phyloP scores from a whole-genome alignment of 2,888 invertebrate species.

The Meghimatium bilineatum region DNA sequence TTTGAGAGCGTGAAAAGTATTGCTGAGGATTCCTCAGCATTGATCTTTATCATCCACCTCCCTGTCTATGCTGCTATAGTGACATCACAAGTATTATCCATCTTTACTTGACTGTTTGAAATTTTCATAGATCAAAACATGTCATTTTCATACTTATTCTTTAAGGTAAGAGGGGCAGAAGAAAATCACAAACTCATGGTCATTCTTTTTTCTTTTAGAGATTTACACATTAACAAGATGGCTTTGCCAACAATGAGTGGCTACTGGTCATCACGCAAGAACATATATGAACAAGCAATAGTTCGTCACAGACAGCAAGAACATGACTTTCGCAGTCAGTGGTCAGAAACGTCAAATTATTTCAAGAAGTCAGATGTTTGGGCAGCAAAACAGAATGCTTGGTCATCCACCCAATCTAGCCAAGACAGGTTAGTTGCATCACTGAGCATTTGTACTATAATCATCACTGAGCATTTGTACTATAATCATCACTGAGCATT shows the following conservation, averaged over 20 bases:
- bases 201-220: not conserved
- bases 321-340: conserved; percentile 69
- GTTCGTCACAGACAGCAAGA: conserved; percentile 70
- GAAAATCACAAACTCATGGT: not conserved
- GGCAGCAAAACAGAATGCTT: conserved; percentile 71
- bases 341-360: conserved; percentile 71
- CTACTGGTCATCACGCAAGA: conserved; percentile 72
- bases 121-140: no score
- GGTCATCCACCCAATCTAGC: conserved; percentile 72
- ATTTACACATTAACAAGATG: conserved; percentile 58
- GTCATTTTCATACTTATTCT: no score
- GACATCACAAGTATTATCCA: no score
- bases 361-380: conserved; percentile 71
- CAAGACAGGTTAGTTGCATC: conserved; percentile 65
- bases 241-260: conserved; percentile 73
- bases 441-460: no score
- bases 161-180: no score
- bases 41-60: no score
- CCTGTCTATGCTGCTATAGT: no score
- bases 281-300: conserved; percentile 74
- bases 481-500: no score
- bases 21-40: no score
- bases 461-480: no score
- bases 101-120: no score
- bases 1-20: no score